These are phyloP conservation scores for Chionoecetes opilio DNA, from an alignment of 1,140 invertebrate genomes.

Conservation along the genomic window DNA sequence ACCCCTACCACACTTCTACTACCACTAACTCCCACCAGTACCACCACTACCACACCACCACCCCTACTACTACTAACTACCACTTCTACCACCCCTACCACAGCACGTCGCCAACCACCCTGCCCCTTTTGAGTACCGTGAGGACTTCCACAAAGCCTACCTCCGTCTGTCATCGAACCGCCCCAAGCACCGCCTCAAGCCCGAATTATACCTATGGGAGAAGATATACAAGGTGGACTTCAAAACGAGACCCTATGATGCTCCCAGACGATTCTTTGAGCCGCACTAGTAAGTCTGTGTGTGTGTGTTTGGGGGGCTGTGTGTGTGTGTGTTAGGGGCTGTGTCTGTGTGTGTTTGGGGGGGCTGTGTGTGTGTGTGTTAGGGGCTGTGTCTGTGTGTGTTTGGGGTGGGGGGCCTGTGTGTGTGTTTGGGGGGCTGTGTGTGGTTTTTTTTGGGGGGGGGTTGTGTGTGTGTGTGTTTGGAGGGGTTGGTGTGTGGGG, in stretches of 20 bases:
- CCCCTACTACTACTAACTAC: no score
- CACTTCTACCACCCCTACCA: no score
- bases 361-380: no score
- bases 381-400: no score
- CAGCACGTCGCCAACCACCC: slow-evolving; percentile 56
- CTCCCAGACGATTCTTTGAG: slow-evolving; percentile 67
- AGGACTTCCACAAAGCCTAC: slow-evolving; percentile 42
- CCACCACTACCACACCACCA: no score
- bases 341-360: no score
- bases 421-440: no score
- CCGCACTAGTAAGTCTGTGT: slow-evolving; percentile 52
- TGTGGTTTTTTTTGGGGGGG: no score
- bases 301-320: neutral
- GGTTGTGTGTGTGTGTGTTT: no score
- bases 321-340: no score
- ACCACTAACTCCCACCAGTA: neutral
- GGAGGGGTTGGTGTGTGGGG: no score
- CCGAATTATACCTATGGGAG: slow-evolving; percentile 69
- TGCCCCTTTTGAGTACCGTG: slow-evolving; percentile 58
- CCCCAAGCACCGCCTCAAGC: neutral
- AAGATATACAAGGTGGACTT: slow-evolving; percentile 68
- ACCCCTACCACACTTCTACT: neutral
- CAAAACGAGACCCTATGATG: slow-evolving; percentile 43
- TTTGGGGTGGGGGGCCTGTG: no score
- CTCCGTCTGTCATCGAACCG: slow-evolving; percentile 41